A percentile compares a stretch with the other conserved stretches of the same genome.
phyloP scores from a whole-genome alignment of 2,888 invertebrate genomes.

The Phyllotreta striolata region DNA sequence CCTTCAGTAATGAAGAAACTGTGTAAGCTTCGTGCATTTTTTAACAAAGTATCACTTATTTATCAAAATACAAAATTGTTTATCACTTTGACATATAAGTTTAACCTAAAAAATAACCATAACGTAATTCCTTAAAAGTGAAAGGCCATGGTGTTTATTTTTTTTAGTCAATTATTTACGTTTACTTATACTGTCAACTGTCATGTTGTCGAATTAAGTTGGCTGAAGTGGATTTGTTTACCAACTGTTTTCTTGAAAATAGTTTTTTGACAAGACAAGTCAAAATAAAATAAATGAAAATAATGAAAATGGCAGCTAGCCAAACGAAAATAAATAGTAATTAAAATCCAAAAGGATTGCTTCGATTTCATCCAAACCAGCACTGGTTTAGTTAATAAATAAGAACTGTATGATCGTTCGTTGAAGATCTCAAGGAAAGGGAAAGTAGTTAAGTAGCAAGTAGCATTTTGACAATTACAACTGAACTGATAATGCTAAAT shows the following conservation, averaged over 20 bases:
- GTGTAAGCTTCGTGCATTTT: slow-evolving; percentile 90
- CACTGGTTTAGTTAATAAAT: background rate
- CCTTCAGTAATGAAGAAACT: slow-evolving; percentile 80
- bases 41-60: no score
- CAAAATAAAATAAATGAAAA: slow-evolving; percentile 5
- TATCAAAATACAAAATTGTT: no score
- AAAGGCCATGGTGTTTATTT: no score
- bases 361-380: background rate
- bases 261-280: slow-evolving; percentile 10
- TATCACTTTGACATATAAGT: no score
- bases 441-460: slow-evolving; percentile 21
- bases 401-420: slow-evolving; percentile 16
- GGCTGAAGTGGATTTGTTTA: background rate
- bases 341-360: slow-evolving; percentile 12
- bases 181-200: no score
- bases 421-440: slow-evolving; percentile 17
- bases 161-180: no score
- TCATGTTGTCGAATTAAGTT: no score
- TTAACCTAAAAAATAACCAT: no score
- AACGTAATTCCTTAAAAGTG: no score
- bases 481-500: slow-evolving; percentile 24
- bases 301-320: slow-evolving; percentile 24
- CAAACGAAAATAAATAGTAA: slow-evolving; percentile 16
- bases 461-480: slow-evolving; percentile 27
- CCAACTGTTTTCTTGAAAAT: slow-evolving; percentile 9